Evolutionary conservation across 1,140 invertebrate species (phyloP), one percentile per base, ranked within the genome.

Genomic region (Papilio machaon): DNA sequence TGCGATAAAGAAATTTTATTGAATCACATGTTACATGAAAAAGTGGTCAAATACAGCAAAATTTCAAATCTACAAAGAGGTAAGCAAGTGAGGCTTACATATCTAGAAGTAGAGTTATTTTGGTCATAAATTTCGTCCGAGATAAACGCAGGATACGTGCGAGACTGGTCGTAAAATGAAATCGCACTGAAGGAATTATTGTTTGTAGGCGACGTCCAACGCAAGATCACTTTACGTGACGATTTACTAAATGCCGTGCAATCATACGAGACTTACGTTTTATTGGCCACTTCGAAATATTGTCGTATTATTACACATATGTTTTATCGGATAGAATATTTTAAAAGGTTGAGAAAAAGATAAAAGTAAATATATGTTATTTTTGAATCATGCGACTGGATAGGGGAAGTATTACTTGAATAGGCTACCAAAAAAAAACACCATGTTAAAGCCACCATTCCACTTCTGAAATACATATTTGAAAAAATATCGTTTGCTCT

Each of bases 101-200:
- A 76, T 76, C 74, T 23, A 54, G 74, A 52, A 76, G 47, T 54
- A 54, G 74, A 76, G 47, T 76, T 75, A 75, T 75, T 75, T 47
- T 49, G 74, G 19, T 15, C 74, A 52, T 75, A 75, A 75, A 75
- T 75, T 52, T 75, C 46, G 47, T 15, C 75, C 52, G 30, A 77
- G 75, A 77, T 77, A 77, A 77, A 77, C 47, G 75, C 54, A 77
- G 19, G 49, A 77, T 58, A 77, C 49, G 75, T 54, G 75, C 75
- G 23, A 58, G 52, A 77, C 49, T 58, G 13, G 46, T 74, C 73
- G 74, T 76, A 76, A 76, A 76, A 54, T 76, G 19, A 54, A 54
- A 76, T 76, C 23, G 47, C 52, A 46, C 8, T 54, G 49, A 77
- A 77, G 49, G 52, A 77, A 77, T 77, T 77, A 77, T 77, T 77